A percentile compares a stretch with the other conserved stretches of the same genome.
These are phyloP conservation scores for Pseudomyrmex gracilis DNA, from an alignment of 1,140 invertebrate genomes.

Conservation along the genomic window DNA sequence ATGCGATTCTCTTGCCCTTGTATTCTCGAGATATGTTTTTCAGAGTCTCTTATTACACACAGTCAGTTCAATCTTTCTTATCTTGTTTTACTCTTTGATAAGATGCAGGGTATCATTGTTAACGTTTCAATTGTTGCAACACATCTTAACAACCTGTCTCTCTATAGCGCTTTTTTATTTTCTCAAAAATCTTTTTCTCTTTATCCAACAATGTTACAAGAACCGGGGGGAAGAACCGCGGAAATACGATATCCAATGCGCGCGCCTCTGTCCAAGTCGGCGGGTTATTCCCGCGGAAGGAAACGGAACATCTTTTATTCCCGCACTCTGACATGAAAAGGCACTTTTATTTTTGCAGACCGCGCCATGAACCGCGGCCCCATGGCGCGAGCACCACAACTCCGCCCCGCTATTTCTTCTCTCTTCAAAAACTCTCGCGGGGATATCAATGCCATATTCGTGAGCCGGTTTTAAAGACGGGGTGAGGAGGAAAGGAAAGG, in stretches of 20 bases:
- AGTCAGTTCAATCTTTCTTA: no score
- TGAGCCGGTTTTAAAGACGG: not conserved
- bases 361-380: not conserved
- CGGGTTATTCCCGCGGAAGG: slow-evolving; percentile 36
- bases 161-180: slow-evolving; percentile 13
- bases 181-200: no score
- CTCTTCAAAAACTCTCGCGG: slow-evolving; percentile 38
- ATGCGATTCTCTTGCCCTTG: not conserved
- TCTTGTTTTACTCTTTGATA: slow-evolving; percentile 1
- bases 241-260: slow-evolving; percentile 16
- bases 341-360: slow-evolving; percentile 56
- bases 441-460: slow-evolving; percentile 50
- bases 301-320: slow-evolving; percentile 65
- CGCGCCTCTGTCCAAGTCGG: slow-evolving; percentile 4
- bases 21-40: no score
- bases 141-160: slow-evolving; percentile 11
- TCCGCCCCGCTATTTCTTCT: slow-evolving; percentile 19
- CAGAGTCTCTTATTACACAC: no score
- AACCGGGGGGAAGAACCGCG: not conserved
- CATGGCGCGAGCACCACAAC: not conserved
- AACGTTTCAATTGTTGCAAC: slow-evolving; percentile 28
- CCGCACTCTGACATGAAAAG: slow-evolving; percentile 54
- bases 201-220: slow-evolving; percentile 20
- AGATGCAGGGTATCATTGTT: slow-evolving; percentile 11
- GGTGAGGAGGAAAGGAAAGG: not conserved